phyloP scores from a whole-genome alignment of 2,888 invertebrate genomes.

The Melanotus villosus region DNA sequence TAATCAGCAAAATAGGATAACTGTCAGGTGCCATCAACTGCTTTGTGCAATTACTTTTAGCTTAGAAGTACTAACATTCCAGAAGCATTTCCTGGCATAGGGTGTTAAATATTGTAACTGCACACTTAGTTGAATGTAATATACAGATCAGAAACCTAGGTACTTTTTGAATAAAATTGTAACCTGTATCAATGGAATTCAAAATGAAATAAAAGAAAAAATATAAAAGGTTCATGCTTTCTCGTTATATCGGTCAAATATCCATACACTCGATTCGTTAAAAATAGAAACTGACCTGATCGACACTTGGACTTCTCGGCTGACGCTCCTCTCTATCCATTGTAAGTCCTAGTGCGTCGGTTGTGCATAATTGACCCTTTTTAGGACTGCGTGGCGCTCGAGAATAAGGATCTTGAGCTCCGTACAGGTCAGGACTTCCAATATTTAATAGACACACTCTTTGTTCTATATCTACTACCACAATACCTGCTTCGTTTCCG shows the following conservation, averaged over 20 bases:
- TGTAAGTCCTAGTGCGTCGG: slow-evolving; percentile 65
- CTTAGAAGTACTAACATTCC: slow-evolving; percentile 41
- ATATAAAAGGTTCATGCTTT: slow-evolving; percentile 30
- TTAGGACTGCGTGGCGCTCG: slow-evolving; percentile 85
- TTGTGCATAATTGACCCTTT: slow-evolving; percentile 68
- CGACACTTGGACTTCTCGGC: slow-evolving; percentile 88
- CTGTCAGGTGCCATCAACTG: slow-evolving; percentile 53
- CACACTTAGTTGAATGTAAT: slow-evolving; percentile 44
- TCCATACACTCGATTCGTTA: not conserved
- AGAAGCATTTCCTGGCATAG: slow-evolving; percentile 35
- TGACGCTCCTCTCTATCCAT: slow-evolving; percentile 68
- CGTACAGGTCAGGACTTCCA: slow-evolving; percentile 93
- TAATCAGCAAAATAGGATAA: slow-evolving; percentile 61
- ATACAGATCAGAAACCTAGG: slow-evolving; percentile 35
- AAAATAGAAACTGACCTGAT: slow-evolving; percentile 79
- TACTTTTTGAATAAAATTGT: slow-evolving; percentile 22
- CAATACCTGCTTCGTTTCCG: slow-evolving; percentile 96
- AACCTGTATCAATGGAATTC: slow-evolving; percentile 28
- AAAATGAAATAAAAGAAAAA: slow-evolving; percentile 16
- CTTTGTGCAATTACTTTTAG: slow-evolving; percentile 46
- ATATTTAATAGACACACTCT: slow-evolving; percentile 90
- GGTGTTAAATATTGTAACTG: slow-evolving; percentile 30
- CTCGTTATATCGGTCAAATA: slow-evolving; percentile 9
- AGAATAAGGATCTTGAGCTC: slow-evolving; percentile 89
- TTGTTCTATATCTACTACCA: slow-evolving; percentile 94